Evolutionary conservation across 2,888 invertebrate genomes (phyloP).

Genomic region (Celastrina argiolus): DNA sequence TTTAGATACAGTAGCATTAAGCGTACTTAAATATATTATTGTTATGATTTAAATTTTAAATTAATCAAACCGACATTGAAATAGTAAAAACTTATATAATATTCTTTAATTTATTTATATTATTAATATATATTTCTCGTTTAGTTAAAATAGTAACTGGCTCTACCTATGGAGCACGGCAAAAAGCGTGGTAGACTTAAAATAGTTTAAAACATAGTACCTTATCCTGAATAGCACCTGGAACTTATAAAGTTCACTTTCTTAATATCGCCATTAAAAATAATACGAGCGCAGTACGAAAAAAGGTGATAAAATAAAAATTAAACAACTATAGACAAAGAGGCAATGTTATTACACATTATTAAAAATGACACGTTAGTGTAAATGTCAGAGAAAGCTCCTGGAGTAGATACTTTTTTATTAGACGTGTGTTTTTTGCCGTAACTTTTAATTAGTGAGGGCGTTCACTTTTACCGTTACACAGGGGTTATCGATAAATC

Average conservation of each 20-base stretch:
- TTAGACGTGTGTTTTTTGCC: constrained; percentile 12
- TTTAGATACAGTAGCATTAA: not conserved
- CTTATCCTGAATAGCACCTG: not conserved
- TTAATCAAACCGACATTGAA: too few species aligned
- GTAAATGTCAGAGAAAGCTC: constrained; percentile 18
- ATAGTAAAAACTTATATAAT: too few species aligned
- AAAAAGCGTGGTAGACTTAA: too few species aligned
- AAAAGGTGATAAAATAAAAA: not conserved
- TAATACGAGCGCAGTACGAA: not conserved
- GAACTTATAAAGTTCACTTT: not conserved
- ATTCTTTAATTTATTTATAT: too few species aligned
- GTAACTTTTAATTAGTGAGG: not conserved
- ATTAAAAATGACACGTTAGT: constrained; percentile 9
- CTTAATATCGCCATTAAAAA: not conserved
- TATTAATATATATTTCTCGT: too few species aligned
- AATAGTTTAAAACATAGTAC: not conserved
- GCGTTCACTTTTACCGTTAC: constrained; percentile 18
- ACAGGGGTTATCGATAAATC: constrained; percentile 15
- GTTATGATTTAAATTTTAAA: not conserved
- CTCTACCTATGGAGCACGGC: too few species aligned
- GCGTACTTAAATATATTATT: not conserved
- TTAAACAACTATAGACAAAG: not conserved
- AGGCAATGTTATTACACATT: not conserved
- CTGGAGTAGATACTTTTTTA: constrained; percentile 7
- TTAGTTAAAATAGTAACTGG: too few species aligned